Conservation (phyloP, 2,113 vertebrate genomes). For the Antigone vipio region DNA sequence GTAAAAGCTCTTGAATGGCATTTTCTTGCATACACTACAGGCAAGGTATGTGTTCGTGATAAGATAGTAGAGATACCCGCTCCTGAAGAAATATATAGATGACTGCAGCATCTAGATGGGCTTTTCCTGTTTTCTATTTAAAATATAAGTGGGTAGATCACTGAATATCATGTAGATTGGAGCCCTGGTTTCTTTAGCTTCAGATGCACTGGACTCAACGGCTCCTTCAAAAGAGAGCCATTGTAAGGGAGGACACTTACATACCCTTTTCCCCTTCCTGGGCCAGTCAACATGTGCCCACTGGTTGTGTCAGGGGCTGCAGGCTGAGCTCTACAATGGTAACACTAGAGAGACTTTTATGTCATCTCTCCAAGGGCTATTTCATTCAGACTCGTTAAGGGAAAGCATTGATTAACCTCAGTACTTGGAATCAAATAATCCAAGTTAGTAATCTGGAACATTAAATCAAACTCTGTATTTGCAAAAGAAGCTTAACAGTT, state of each 20-base stretch:
- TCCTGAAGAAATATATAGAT: background rate
- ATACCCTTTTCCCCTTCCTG: background rate
- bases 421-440: slow-evolving; percentile 18
- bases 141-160: background rate
- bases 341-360: background rate
- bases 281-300: background rate
- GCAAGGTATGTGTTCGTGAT: background rate
- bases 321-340: background rate
- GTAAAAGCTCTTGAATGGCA: background rate
- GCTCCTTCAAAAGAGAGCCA: background rate
- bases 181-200: background rate
- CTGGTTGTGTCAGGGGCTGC: background rate
- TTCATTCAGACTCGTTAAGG: background rate
- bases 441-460: slow-evolving; percentile 29
- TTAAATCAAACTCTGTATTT: slow-evolving; percentile 19
- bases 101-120: background rate
- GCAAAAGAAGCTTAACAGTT: slow-evolving; percentile 41
- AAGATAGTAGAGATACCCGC: background rate
- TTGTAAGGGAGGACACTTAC: background rate
- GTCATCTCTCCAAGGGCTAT: background rate
- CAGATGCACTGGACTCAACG: background rate
- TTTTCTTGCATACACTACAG: background rate
- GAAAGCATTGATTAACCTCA: background rate
- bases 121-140: background rate
- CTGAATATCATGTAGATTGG: background rate